Conservation (phyloP, 2,888 invertebrate species). For the Allolobophora icterica region DNA sequence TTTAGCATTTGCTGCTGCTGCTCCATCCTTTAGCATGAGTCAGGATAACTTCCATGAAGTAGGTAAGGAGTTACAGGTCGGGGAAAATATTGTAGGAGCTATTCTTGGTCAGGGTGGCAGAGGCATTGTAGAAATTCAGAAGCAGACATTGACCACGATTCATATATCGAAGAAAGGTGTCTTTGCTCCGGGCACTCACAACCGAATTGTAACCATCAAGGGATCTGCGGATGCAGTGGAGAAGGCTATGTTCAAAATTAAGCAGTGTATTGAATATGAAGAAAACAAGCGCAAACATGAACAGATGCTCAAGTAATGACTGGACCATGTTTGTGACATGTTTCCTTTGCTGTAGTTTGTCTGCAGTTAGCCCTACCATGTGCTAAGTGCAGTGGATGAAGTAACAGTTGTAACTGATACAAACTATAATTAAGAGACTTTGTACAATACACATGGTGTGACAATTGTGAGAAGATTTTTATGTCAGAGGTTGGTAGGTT, state of each 20-base stretch:
- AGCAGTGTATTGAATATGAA: conserved; percentile 94
- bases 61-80: conserved; percentile 74
- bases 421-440: not conserved
- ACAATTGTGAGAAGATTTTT: not conserved
- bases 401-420: not conserved
- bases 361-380: not conserved
- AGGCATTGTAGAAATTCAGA: conserved; percentile 95
- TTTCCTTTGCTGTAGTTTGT: not conserved
- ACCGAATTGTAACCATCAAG: conserved; percentile 94
- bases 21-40: not conserved
- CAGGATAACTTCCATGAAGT: conserved; percentile 14
- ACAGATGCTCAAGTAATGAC: conserved; percentile 26
- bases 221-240: conserved; percentile 86
- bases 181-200: conserved; percentile 94
- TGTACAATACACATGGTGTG: not conserved
- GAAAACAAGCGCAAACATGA: conserved; percentile 87
- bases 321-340: not conserved
- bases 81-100: conserved; percentile 89
- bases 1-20: not conserved
- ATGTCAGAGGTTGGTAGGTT: not conserved
- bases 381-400: not conserved
- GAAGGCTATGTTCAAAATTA: conserved; percentile 92
- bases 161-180: conserved; percentile 98
- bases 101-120: conserved; percentile 95
- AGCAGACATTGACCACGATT: conserved; percentile 94